phyloP scores from a whole-genome alignment of 1,140 invertebrate genomes.

The Pogonus chalceus region DNA sequence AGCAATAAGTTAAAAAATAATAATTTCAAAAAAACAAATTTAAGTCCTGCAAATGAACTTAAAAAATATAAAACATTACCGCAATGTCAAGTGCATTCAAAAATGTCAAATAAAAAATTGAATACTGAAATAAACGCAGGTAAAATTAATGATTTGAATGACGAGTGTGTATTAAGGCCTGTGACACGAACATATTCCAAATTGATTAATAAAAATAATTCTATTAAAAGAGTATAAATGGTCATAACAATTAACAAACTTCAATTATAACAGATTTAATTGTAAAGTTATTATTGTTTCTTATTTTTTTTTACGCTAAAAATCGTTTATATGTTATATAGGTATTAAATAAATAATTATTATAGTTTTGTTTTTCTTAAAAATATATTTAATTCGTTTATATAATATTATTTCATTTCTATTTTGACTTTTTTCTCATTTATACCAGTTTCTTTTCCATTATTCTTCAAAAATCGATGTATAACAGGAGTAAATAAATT shows the following conservation, averaged over 20 bases:
- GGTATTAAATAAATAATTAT: background rate
- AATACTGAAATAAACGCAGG: too few relatives aligned
- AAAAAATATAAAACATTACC: too few relatives aligned
- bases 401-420: background rate
- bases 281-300: background rate
- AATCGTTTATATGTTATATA: background rate
- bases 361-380: background rate
- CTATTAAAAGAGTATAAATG: background rate
- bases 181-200: too few relatives aligned
- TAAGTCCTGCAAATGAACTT: too few relatives aligned
- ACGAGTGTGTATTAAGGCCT: too few relatives aligned
- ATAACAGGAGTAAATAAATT: conserved; percentile 35
- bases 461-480: conserved; percentile 21
- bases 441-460: background rate
- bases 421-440: background rate
- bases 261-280: background rate
- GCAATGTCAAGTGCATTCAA: too few relatives aligned
- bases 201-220: too few relatives aligned
- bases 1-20: too few relatives aligned
- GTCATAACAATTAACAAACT: background rate
- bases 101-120: too few relatives aligned
- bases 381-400: background rate
- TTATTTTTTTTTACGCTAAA: background rate
- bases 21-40: too few relatives aligned
- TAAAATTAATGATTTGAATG: too few relatives aligned